Conservation (phyloP, 2,888 invertebrate species). For the Gerris lacustris region DNA sequence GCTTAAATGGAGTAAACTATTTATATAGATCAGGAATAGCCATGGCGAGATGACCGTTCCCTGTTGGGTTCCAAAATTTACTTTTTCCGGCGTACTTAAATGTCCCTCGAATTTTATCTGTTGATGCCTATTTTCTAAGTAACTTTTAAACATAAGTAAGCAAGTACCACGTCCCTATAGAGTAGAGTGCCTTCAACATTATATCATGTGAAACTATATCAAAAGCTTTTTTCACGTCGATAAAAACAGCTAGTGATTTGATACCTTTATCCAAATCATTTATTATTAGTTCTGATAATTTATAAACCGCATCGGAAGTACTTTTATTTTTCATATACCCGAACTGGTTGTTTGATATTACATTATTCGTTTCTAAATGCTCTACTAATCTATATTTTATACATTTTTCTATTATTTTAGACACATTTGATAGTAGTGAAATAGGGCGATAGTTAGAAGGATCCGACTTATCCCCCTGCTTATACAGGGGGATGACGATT, state of each 20-base stretch:
- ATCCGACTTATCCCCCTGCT: not conserved
- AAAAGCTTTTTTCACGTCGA: not conserved
- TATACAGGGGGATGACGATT: not conserved
- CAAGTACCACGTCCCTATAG: not conserved
- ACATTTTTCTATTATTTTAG: not conserved
- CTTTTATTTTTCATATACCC: not conserved
- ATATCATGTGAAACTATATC: not conserved
- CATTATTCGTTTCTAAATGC: not conserved
- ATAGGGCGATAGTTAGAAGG: slow-evolving; percentile 2
- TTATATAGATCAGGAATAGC: not conserved
- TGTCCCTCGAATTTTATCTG: not conserved
- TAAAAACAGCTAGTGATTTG: not conserved
- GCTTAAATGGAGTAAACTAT: not conserved
- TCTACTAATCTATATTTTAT: not conserved
- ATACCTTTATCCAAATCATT: not conserved
- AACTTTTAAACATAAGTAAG: not conserved
- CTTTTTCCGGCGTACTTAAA: not conserved
- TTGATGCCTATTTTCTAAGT: not conserved
- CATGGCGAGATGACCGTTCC: not conserved
- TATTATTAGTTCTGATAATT: not conserved
- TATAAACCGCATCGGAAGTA: not conserved
- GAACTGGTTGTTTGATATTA: not conserved
- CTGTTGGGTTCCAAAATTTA: not conserved
- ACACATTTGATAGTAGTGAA: not conserved
- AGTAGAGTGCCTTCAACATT: not conserved